Conservation (phyloP, 2,113 vertebrate genomes). For the Cyanoramphus novaezelandiae region DNA sequence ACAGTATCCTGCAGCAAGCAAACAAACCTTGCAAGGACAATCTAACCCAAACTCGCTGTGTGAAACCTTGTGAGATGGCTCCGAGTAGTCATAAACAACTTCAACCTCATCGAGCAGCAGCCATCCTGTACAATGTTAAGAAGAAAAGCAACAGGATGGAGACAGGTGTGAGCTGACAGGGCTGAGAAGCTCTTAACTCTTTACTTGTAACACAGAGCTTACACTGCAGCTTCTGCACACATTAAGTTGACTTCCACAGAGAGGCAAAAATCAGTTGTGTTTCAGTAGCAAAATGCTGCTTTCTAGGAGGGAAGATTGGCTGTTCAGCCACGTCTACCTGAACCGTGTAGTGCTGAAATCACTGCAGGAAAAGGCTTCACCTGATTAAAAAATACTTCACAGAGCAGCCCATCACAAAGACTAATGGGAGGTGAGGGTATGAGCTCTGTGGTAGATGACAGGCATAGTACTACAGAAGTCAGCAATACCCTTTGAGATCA, state of each 20-base stretch:
- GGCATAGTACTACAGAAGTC: background rate
- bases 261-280: background rate
- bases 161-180: background rate
- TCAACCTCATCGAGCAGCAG: background rate
- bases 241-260: accelerated
- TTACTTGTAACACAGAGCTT: background rate
- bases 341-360: background rate
- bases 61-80: background rate
- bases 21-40: background rate
- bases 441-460: background rate
- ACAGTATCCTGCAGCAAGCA: background rate
- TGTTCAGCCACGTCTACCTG: background rate
- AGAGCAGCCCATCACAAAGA: accelerated
- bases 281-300: background rate
- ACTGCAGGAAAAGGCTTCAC: background rate
- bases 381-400: background rate
- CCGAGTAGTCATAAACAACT: background rate
- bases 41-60: background rate
- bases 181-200: background rate
- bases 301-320: background rate
- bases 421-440: accelerated
- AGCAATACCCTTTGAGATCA: background rate
- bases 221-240: background rate
- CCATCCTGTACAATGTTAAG: background rate
- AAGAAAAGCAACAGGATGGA: background rate